Base-by-base conservation (phyloP, 2,888 invertebrate genomes). In the Linhomoeus sp. region DNA sequence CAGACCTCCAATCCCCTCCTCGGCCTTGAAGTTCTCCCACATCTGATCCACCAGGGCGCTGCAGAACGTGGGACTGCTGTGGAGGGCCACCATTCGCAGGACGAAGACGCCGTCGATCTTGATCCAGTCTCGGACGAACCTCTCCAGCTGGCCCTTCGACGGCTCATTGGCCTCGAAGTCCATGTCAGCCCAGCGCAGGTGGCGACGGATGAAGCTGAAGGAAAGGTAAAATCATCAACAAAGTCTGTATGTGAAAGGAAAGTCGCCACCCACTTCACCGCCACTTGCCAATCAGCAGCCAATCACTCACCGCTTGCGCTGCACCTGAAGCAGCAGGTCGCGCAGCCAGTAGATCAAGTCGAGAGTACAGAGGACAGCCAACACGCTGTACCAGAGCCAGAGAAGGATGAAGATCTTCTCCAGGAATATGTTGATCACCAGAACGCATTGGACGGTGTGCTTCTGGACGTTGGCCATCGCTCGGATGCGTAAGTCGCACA, bases 401-500 rank as follows among this genome's bases (percentile, higher is more conserved):
- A 63, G 53, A 7, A 63, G 50, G 40, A 63, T 54, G 55, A 63
- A 63, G 7, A 63, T 57, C 51, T 63, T 63, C 47, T 63, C 63
- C 25, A 58, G 62, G 51, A 63, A 63, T 35, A 63, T 63, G 49
- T 63, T 63, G 49, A 63, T 63, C 26, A 63, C 58, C 24, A 62
- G 52, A 12, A 62, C 62, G 50, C 62, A 63, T 47, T 63, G 63
- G 2, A 63, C 61, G 15, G 62, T 63, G 48, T 63, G 62, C n/a
- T 58, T 50, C 46, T 62, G 62, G 15, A 61, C 55, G 41, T 62
- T 59, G 24, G 62, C 62, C 43, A 62, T 49, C 19, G 55, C 56
- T 24, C 57, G 47, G 17, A 55, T 55, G 42, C 55, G 58, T 56
- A 61, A 56, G 45, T 62, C 62, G 48, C 62, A 62, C 47, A 59